A percentile compares a stretch with the other conserved stretches of the same genome.
These are phyloP conservation scores for Origma solitaria DNA, from an alignment of 2,113 vertebrate genomes.

Conservation along the genomic window DNA sequence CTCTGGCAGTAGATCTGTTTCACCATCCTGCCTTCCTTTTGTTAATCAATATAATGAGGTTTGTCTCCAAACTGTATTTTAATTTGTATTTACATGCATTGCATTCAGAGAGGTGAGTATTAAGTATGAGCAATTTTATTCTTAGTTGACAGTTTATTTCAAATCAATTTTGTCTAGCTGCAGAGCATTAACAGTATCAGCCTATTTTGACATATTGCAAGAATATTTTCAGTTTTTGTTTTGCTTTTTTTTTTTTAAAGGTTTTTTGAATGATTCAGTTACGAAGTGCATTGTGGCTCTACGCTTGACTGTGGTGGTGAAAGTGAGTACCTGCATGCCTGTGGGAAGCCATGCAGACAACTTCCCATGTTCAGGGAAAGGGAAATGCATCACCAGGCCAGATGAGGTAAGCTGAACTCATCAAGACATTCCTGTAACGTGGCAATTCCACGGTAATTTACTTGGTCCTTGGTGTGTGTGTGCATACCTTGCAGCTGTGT, in stretches of 20 bases:
- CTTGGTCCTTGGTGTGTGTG: neutral
- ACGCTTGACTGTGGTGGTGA: conserved; percentile 87
- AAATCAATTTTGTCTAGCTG: neutral
- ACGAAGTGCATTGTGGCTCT: conserved; percentile 85
- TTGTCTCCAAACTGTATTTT: neutral
- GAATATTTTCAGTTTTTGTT: neutral
- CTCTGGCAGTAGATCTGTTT: neutral
- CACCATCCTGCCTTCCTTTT: neutral
- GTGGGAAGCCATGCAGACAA: conserved; percentile 73
- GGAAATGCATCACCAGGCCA: conserved; percentile 84
- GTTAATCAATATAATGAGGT: neutral
- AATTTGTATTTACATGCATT: neutral
- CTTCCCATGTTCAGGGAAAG: conserved; percentile 86
- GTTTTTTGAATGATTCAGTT: conserved; percentile 79
- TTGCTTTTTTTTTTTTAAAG: conserved; percentile 27
- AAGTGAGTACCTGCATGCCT: conserved; percentile 83
- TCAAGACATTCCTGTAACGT: neutral
- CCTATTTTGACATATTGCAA: neutral
- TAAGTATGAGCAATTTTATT: neutral
- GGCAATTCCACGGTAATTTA: neutral
- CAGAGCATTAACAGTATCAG: neutral
- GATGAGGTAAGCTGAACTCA: conserved; percentile 77
- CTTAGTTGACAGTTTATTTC: neutral
- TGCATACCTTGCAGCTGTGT: neutral
- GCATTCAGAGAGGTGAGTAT: neutral